phyloP scores from a whole-genome alignment of 2,888 invertebrate genomes.

The Syritta pipiens region DNA sequence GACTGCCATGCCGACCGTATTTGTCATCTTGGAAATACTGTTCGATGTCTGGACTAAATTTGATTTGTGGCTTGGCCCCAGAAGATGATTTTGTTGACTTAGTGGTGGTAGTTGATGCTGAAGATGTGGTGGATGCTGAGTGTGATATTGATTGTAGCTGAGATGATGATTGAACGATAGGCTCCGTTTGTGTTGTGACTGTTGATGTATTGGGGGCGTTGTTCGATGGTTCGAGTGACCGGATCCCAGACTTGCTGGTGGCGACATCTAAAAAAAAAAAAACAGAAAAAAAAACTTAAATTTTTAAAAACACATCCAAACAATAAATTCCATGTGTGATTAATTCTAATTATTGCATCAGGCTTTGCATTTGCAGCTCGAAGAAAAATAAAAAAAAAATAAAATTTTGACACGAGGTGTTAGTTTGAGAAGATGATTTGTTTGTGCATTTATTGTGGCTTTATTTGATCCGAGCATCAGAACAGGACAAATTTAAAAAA shows the following conservation, averaged over 20 bases:
- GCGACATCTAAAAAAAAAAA: slow-evolving; percentile 82
- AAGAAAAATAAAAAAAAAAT: slow-evolving; percentile 13
- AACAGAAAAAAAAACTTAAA: slow-evolving; percentile 60
- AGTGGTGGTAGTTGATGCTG: slow-evolving; percentile 81
- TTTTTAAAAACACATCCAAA: not conserved
- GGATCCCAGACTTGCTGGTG: slow-evolving; percentile 79
- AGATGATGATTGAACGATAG: slow-evolving; percentile 86
- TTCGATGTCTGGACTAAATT: slow-evolving; percentile 80
- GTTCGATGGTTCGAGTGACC: slow-evolving; percentile 77
- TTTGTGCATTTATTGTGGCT: slow-evolving; percentile 60
- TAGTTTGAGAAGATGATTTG: slow-evolving; percentile 53
- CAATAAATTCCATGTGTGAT: slow-evolving; percentile 3
- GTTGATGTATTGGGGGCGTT: slow-evolving; percentile 80
- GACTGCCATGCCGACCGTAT: slow-evolving; percentile 72
- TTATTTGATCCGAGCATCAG: slow-evolving; percentile 53
- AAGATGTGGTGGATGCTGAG: slow-evolving; percentile 81
- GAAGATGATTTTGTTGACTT: slow-evolving; percentile 83
- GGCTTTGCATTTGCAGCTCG: slow-evolving; percentile 61
- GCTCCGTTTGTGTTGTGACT: slow-evolving; percentile 85
- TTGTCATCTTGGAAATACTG: slow-evolving; percentile 82
- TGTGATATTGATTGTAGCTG: slow-evolving; percentile 84
- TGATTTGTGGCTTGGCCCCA: slow-evolving; percentile 78
- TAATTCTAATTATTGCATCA: slow-evolving; percentile 53
- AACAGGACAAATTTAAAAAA: slow-evolving; percentile 54
- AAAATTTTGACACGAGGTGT: slow-evolving; percentile 47